A percentile compares a stretch with the other conserved stretches of the same genome.
Evolutionary conservation across 2,113 vertebrate genomes (phyloP).

Genomic region (Anser cygnoides): DNA sequence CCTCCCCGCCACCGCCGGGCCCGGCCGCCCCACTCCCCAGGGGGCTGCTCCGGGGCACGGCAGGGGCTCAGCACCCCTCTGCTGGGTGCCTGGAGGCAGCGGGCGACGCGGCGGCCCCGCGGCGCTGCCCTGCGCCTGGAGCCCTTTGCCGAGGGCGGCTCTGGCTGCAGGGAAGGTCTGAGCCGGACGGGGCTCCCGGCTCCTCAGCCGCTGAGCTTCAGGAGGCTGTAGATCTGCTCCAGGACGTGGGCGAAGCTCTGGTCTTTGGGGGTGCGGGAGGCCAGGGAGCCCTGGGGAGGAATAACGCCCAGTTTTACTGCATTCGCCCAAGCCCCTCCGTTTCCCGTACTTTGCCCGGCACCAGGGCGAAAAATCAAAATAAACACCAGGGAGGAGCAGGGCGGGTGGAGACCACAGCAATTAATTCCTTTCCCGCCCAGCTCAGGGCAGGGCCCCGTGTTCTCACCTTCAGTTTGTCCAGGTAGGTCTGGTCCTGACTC

Average conservation of each 20-base stretch:
- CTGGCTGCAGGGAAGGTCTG: background rate
- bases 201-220: slow-evolving; percentile 76
- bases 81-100: background rate
- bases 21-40: background rate
- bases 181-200: background rate
- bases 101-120: background rate
- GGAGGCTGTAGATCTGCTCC: slow-evolving; percentile 90
- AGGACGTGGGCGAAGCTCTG: slow-evolving; percentile 88
- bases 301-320: accelerated
- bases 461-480: slow-evolving; percentile 94
- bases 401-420: accelerated
- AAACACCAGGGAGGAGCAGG: background rate
- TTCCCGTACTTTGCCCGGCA: background rate
- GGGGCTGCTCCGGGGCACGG: background rate
- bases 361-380: background rate
- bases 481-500: slow-evolving; percentile 89
- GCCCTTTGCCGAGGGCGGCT: background rate
- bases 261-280: slow-evolving; percentile 92
- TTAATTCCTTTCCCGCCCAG: background rate
- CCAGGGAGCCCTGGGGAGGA: slow-evolving; percentile 85
- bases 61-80: background rate
- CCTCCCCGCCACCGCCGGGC: no score
- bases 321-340: no score
- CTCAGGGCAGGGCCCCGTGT: no score
- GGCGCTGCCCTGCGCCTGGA: background rate